A percentile compares a stretch with the other conserved stretches of the same genome.
These are phyloP conservation scores for Gambelia wislizenii DNA, from an alignment of 2,797 vertebrate species.

Conservation along the genomic window DNA sequence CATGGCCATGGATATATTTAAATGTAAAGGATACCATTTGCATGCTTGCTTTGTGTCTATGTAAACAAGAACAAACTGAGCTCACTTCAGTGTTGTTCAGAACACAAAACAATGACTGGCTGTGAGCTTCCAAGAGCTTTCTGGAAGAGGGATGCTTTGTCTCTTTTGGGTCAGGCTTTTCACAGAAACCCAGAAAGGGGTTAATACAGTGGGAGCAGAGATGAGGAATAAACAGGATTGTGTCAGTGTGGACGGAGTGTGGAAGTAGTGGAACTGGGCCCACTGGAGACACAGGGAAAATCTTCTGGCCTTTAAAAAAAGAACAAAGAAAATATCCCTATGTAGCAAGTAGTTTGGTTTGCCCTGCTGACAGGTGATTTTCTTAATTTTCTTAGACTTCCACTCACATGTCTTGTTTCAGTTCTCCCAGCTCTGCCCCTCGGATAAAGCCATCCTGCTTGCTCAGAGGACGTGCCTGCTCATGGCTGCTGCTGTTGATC, in stretches of 20 bases:
- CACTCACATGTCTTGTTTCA: constrained; percentile 73
- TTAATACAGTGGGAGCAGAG: not conserved
- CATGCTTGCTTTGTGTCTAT: constrained; percentile 35
- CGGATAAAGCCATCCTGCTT: constrained; percentile 85
- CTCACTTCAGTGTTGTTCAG: constrained; percentile 47
- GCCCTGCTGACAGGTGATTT: constrained; percentile 41
- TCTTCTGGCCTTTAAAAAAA: constrained; percentile 44
- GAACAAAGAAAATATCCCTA: constrained; percentile 39
- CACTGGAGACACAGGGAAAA: constrained; percentile 32
- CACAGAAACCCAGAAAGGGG: not conserved
- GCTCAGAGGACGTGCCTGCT: constrained; percentile 92
- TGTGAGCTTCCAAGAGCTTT: not conserved
- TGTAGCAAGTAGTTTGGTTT: constrained; percentile 36
- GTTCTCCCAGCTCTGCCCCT: constrained; percentile 90
- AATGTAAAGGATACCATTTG: not conserved
- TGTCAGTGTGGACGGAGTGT: constrained; percentile 37
- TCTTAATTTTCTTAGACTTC: too few relatives aligned
- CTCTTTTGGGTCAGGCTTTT: not conserved
- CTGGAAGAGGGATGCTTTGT: too few relatives aligned
- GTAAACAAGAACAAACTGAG: constrained; percentile 35
- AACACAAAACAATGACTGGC: constrained; percentile 35
- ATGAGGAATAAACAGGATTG: constrained; percentile 16
- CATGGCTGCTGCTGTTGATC: constrained; percentile 87
- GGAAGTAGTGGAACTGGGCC: constrained; percentile 33
- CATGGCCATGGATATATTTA: not conserved